Conservation (phyloP, 2,797 vertebrate genomes). For the Mormyrus hasselquistii region DNA sequence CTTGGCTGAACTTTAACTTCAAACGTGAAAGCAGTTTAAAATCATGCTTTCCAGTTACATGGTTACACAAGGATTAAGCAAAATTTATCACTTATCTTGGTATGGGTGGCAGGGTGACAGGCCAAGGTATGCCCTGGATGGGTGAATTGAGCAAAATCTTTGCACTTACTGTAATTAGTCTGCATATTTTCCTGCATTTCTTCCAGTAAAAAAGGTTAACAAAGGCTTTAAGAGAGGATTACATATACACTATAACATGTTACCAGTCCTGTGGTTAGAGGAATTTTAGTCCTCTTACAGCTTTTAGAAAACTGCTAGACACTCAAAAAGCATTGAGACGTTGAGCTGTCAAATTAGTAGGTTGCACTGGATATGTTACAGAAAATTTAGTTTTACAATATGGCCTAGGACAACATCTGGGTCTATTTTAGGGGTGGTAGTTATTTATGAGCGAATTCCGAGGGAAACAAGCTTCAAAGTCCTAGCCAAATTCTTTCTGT, state of each 20-base stretch:
- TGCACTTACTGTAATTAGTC: not conserved
- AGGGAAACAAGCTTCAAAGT: not conserved
- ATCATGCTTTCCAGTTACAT: not conserved
- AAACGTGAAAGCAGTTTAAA: not conserved
- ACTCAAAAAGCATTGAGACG: not conserved
- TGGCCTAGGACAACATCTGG: not conserved
- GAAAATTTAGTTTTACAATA: not conserved
- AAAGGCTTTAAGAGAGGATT: not conserved
- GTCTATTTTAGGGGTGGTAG: not conserved
- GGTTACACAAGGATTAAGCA: not conserved
- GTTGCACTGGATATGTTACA: not conserved
- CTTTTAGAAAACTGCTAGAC: not conserved
- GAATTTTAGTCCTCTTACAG: not conserved
- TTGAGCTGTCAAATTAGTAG: not conserved
- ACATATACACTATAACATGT: not conserved
- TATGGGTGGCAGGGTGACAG: not conserved
- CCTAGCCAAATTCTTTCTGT: not conserved
- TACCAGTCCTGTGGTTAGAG: not conserved
- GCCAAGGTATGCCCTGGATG: not conserved
- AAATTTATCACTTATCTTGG: not conserved
- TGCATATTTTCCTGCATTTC: constrained; percentile 6
- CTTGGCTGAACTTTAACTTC: not conserved
- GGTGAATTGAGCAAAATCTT: not conserved
- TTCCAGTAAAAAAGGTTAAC: not conserved
- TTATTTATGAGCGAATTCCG: not conserved